Percentiles rank a stretch among this genome's conserved stretches.
Conservation (phyloP, 2,113 vertebrate species). For the Ondatra zibethicus region DNA sequence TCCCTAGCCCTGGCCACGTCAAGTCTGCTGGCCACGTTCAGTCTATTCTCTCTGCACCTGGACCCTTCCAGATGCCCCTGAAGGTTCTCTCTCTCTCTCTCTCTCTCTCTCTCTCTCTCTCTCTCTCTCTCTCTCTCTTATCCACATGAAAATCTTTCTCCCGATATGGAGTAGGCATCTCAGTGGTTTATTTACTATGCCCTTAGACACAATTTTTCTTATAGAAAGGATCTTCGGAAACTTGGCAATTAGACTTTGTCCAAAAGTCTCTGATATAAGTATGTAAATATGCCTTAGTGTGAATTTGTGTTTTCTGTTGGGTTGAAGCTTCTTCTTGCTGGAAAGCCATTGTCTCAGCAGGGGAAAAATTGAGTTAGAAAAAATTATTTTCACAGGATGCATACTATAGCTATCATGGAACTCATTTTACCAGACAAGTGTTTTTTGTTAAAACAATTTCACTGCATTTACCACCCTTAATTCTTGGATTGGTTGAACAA, state of each 20-base stretch:
- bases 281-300: neutral
- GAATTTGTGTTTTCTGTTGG: neutral
- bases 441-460: neutral
- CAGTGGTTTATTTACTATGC: neutral
- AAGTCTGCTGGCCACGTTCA: no score
- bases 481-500: neutral
- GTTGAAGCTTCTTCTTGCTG: neutral
- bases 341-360: neutral
- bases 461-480: neutral
- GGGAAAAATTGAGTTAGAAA: neutral
- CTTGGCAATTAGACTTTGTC: neutral
- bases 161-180: neutral
- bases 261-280: neutral
- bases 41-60: neutral
- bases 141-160: neutral
- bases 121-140: neutral
- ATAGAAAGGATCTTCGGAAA: neutral
- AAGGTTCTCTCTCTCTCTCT: no score
- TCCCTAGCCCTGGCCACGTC: neutral
- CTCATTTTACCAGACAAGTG: neutral
- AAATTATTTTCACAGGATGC: neutral
- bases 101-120: no score
- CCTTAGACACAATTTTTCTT: neutral
- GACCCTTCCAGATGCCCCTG: neutral
- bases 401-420: neutral